Conservation (phyloP, 2,888 invertebrate genomes). For the Perithous albicinctus region DNA sequence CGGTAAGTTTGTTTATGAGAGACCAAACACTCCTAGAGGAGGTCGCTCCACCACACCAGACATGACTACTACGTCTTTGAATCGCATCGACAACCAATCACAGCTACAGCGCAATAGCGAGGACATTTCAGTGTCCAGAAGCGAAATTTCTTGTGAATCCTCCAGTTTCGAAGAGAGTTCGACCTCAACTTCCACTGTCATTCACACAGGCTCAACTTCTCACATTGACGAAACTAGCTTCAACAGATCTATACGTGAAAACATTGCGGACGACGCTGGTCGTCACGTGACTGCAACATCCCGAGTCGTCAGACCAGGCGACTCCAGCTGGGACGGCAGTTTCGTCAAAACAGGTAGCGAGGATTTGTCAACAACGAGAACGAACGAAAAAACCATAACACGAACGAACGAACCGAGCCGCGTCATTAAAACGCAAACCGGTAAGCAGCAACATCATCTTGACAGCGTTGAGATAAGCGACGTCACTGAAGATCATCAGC, state of each 20-base stretch:
- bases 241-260: slow-evolving; percentile 16
- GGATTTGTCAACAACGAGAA: slow-evolving; percentile 77
- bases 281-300: slow-evolving; percentile 40
- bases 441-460: slow-evolving; percentile 61
- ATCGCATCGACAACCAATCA: slow-evolving; percentile 20
- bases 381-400: slow-evolving; percentile 53
- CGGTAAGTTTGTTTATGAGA: slow-evolving; percentile 84
- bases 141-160: slow-evolving; percentile 47
- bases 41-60: slow-evolving; percentile 48
- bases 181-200: slow-evolving; percentile 70
- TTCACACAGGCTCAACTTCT: slow-evolving; percentile 67
- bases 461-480: slow-evolving; percentile 79
- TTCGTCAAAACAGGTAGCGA: slow-evolving; percentile 75
- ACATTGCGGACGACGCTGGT: slow-evolving; percentile 33
- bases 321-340: slow-evolving; percentile 85
- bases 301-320: slow-evolving; percentile 68
- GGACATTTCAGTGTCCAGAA: slow-evolving; percentile 41
- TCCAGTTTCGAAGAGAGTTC: slow-evolving; percentile 71
- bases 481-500: slow-evolving; percentile 83
- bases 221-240: slow-evolving; percentile 36
- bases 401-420: slow-evolving; percentile 69
- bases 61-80: slow-evolving; percentile 43
- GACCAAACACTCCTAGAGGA: slow-evolving; percentile 27
- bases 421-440: slow-evolving; percentile 73
- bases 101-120: slow-evolving; percentile 45